These are phyloP conservation scores for Palythoa grandiflora DNA, from an alignment of 92 coral and sea anemone genomes.

Conservation along the genomic window DNA sequence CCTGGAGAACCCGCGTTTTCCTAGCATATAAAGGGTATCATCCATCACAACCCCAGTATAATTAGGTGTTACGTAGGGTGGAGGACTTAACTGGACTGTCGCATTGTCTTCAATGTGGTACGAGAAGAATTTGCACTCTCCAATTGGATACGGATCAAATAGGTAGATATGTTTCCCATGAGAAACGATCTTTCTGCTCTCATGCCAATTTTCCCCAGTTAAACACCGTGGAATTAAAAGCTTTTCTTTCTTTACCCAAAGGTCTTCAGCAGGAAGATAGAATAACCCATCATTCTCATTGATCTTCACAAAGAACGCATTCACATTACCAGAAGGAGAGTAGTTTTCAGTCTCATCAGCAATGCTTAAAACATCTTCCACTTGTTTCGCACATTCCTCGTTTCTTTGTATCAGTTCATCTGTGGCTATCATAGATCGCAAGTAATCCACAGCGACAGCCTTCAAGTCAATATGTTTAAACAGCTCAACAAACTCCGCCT, in stretches of 20 bases:
- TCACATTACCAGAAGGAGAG: neutral
- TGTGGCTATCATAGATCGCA: neutral
- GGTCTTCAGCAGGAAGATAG: slow-evolving; percentile 25
- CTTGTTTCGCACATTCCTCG: slow-evolving; percentile 3
- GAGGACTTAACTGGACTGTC: slow-evolving; percentile 2
- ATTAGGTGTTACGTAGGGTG: slow-evolving; percentile 23
- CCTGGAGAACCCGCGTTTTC: slow-evolving; percentile 22
- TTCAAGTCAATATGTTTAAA: slow-evolving; percentile 16
- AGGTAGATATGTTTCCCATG: slow-evolving; percentile 1
- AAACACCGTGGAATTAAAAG: slow-evolving; percentile 34
- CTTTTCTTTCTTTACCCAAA: slow-evolving; percentile 9
- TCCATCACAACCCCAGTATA: slow-evolving; percentile 23
- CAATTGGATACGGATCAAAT: slow-evolving; percentile 39
- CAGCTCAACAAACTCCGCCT: neutral
- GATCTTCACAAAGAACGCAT: slow-evolving; percentile 31
- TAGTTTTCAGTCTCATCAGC: slow-evolving; percentile 10
- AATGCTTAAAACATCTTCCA: neutral
- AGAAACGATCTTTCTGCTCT: slow-evolving; percentile 34
- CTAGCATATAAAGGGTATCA: slow-evolving; percentile 8
- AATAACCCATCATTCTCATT: slow-evolving; percentile 32
- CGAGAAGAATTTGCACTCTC: slow-evolving; percentile 31
- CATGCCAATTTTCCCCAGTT: slow-evolving; percentile 38
- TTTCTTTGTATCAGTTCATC: slow-evolving; percentile 9
- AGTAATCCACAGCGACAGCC: slow-evolving; percentile 14
- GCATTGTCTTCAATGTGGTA: slow-evolving; percentile 20